Conservation (phyloP, 2,113 vertebrate species). For the Cephalophus harveyi region DNA sequence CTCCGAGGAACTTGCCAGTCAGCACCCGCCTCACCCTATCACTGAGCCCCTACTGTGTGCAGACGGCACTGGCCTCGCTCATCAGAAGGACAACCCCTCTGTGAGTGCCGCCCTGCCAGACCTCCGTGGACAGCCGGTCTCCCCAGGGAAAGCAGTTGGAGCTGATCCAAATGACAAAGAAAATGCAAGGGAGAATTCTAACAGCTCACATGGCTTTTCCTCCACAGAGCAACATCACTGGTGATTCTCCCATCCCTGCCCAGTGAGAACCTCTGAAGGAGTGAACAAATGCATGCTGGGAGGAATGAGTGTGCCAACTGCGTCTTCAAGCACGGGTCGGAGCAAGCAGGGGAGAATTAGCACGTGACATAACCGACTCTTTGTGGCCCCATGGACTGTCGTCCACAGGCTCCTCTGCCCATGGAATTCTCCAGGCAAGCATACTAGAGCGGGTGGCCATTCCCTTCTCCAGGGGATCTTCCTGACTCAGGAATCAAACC, state of each 20-base stretch:
- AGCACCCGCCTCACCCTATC: too few relatives aligned
- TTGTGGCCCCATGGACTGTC: neutral
- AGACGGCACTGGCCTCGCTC: neutral
- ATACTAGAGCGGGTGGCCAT: neutral
- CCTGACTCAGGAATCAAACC: neutral
- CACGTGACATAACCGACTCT: neutral
- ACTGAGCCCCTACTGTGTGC: neutral
- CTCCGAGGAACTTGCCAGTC: neutral
- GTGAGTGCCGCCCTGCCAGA: neutral
- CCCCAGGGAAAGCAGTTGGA: neutral
- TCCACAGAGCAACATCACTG: neutral
- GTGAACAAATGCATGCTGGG: accelerated
- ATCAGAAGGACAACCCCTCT: neutral
- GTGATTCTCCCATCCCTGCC: neutral
- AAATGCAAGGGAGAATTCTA: neutral
- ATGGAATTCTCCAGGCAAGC: neutral
- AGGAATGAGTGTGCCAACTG: accelerated
- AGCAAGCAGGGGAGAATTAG: neutral
- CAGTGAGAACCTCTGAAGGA: accelerated
- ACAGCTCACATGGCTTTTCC: neutral
- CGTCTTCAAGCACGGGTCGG: accelerated
- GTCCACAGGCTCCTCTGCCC: neutral
- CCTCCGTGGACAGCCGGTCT: neutral
- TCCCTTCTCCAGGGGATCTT: neutral
- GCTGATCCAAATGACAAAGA: neutral